Percentiles rank a stretch among this genome's conserved stretches.
These are phyloP conservation scores for Holacanthus passer DNA, from an alignment of 2,113 vertebrate genomes.

Conservation along the genomic window DNA sequence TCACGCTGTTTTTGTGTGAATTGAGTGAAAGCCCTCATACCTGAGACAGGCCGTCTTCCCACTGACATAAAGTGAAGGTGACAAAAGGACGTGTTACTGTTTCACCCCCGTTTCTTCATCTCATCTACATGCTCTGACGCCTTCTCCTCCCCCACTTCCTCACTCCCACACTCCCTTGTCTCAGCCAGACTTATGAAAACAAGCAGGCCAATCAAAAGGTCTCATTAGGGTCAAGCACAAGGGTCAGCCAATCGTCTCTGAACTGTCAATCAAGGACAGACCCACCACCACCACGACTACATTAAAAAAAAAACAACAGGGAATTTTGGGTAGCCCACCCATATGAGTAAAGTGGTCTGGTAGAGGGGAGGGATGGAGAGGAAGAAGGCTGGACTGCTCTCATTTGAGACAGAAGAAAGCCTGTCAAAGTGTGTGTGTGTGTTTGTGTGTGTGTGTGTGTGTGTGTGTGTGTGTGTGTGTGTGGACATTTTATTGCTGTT, in stretches of 20 bases:
- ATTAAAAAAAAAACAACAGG: no score
- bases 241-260: conserved; percentile 58
- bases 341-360: conserved; percentile 31
- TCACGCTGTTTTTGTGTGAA: neutral
- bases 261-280: conserved; percentile 76
- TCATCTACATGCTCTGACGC: conserved; percentile 21
- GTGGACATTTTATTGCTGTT: conserved; percentile 62
- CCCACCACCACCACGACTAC: fast-evolving
- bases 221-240: conserved; percentile 63
- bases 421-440: conserved; percentile 34
- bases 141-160: conserved; percentile 38
- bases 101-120: conserved; percentile 30
- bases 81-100: conserved; percentile 12
- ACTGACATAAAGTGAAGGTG: conserved; percentile 38
- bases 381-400: conserved; percentile 7
- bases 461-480: conserved; percentile 39
- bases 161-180: conserved; percentile 28
- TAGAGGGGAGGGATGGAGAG: conserved; percentile 8
- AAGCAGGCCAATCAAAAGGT: conserved; percentile 81
- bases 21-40: neutral
- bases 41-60: neutral
- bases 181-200: conserved; percentile 77
- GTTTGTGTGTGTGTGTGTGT: conserved; percentile 49
- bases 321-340: conserved; percentile 52
- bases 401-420: conserved; percentile 49